Evolutionary conservation across 2,797 vertebrate species (phyloP).

Genomic region (Cheracebus regulus): DNA sequence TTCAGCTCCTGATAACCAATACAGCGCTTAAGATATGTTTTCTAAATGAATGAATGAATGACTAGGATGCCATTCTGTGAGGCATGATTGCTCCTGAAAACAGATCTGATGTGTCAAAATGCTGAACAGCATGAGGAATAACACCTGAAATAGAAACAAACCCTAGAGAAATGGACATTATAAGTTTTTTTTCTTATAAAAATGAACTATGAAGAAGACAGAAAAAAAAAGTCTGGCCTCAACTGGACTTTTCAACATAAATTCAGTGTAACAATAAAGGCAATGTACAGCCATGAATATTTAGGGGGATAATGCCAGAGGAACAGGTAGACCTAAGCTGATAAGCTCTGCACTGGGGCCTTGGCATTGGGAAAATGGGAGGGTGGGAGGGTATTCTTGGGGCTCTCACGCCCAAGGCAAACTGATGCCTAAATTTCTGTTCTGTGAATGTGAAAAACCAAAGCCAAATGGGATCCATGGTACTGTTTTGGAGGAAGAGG

Average conservation of each 20-base stretch:
- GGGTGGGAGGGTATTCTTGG: fast-evolving
- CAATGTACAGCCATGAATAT: neutral
- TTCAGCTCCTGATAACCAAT: neutral
- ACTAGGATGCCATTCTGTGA: neutral
- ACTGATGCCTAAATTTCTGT: neutral
- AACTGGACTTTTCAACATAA: neutral
- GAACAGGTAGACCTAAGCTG: no score
- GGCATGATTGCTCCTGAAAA: neutral
- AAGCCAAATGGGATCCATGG: neutral
- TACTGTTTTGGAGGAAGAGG: neutral
- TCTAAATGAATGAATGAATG: neutral
- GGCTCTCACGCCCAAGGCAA: neutral
- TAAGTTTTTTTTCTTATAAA: neutral
- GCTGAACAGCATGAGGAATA: neutral
- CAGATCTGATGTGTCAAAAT: slow-evolving; percentile 6
- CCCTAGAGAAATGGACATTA: slow-evolving; percentile 2
- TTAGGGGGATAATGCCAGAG: neutral
- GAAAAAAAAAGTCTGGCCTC: neutral
- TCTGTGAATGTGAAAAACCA: neutral
- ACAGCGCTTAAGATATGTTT: neutral
- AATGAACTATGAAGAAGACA: slow-evolving; percentile 42
- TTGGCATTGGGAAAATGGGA: neutral
- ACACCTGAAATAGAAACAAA: slow-evolving; percentile 9
- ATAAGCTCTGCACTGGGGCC: no score
- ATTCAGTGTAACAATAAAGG: neutral